phyloP scores from a whole-genome alignment of 2,797 vertebrate genomes.

The Spondyliosoma cantharus region DNA sequence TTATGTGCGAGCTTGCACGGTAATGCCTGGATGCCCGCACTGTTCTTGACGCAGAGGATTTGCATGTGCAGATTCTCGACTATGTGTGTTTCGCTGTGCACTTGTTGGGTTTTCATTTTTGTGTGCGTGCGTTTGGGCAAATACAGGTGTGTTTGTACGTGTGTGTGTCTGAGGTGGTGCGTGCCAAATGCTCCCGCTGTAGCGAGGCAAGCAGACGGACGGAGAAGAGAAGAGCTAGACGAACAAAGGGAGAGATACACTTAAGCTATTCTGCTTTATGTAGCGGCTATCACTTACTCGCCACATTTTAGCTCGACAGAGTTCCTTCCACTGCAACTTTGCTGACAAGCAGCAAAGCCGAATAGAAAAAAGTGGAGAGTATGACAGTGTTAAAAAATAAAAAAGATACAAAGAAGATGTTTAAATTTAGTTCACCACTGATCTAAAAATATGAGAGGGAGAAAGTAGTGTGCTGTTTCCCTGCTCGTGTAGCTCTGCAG shows the following conservation, averaged over 20 bases:
- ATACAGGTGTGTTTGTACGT: constrained; percentile 10
- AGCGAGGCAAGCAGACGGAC: constrained; percentile 45
- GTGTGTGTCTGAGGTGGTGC: constrained; percentile 19
- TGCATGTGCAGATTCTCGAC: constrained; percentile 20
- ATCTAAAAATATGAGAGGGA: constrained; percentile 73
- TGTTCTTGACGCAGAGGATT: constrained; percentile 18
- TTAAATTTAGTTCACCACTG: constrained; percentile 70
- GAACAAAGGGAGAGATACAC: constrained; percentile 30
- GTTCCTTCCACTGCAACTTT: constrained; percentile 17
- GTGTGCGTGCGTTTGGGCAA: not conserved
- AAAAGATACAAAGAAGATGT: constrained; percentile 59
- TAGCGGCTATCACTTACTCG: constrained; percentile 7
- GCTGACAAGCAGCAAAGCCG: constrained; percentile 37
- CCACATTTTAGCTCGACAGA: constrained; percentile 25
- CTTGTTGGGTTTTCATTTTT: constrained; percentile 11
- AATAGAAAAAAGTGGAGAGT: constrained; percentile 35
- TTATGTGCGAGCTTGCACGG: constrained; percentile 26
- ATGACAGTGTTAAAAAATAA: constrained; percentile 54
- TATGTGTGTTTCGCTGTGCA: constrained; percentile 2
- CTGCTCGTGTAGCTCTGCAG: constrained; percentile 44
- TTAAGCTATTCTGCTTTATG: constrained; percentile 26
- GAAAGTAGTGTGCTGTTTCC: constrained; percentile 46
- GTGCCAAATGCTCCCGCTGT: constrained; percentile 33
- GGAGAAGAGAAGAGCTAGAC: not conserved
- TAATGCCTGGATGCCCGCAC: constrained; percentile 27